Conservation (phyloP, 2,888 invertebrate species). For the Caenorhabditis sinica region DNA sequence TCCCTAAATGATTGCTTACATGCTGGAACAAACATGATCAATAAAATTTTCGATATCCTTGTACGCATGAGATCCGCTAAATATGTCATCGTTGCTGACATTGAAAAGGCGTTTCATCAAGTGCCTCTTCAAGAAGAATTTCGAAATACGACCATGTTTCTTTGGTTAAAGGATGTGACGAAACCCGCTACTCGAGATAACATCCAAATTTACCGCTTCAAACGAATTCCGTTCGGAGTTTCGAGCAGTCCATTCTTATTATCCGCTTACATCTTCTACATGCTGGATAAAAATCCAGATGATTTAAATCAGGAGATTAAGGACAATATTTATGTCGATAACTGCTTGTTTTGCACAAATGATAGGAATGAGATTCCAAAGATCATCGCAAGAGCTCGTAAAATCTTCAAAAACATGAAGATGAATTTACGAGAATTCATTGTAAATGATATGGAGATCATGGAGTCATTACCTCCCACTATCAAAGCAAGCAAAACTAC, state of each 20-base stretch:
- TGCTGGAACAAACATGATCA: conserved; percentile 14
- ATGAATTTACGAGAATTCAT: conserved; percentile 33
- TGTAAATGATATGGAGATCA: neutral
- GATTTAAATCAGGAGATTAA: neutral
- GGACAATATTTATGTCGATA: conserved; percentile 51
- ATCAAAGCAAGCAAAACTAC: neutral
- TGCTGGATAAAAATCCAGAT: conserved; percentile 10
- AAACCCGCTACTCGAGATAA: conserved; percentile 26
- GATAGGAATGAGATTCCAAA: neutral
- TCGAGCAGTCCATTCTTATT: conserved; percentile 38
- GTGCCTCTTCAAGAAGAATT: conserved; percentile 2
- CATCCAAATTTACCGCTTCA: conserved; percentile 2
- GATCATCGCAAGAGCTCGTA: neutral
- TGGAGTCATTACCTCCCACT: neutral
- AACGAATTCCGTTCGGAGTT: conserved; percentile 50
- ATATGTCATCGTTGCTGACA: conserved; percentile 17
- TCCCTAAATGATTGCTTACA: conserved; percentile 38
- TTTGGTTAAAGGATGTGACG: conserved; percentile 45
- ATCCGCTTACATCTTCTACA: conserved; percentile 8
- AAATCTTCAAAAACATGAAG: neutral
- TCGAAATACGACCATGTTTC: conserved; percentile 7
- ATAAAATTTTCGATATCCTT: conserved; percentile 7
- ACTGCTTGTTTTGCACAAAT: conserved; percentile 10
- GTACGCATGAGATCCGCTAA: neutral
- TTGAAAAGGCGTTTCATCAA: conserved; percentile 44